Evolutionary conservation across 2,797 vertebrate species (phyloP).

Genomic region (Anguilla anguilla): DNA sequence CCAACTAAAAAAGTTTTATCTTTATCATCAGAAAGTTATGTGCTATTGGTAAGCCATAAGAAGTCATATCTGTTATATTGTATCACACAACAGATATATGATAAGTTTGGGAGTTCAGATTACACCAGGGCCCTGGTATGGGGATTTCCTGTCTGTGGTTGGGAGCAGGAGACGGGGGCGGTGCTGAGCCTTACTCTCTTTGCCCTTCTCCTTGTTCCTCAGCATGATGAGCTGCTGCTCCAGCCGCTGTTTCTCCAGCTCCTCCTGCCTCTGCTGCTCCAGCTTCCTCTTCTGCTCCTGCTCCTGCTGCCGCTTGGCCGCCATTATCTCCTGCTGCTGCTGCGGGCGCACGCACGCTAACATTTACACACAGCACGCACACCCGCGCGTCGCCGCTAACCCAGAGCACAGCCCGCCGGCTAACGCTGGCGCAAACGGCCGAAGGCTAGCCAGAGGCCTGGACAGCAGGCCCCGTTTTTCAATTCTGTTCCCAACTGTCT

Average conservation of each 20-base stretch:
- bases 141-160: not conserved
- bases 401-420: not conserved
- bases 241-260: conserved; percentile 89
- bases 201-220: conserved; percentile 81
- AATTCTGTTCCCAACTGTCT: not conserved
- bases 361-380: conserved; percentile 29
- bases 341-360: conserved; percentile 49
- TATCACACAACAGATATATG: not conserved
- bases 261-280: conserved; percentile 88
- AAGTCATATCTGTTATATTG: too few species aligned
- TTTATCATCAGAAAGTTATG: too few species aligned
- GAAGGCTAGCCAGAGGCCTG: not conserved
- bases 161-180: not conserved
- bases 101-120: not conserved
- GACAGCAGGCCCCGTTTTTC: not conserved
- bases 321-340: conserved; percentile 95
- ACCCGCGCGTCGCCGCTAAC: not conserved
- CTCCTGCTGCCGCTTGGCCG: conserved; percentile 89
- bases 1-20: not conserved
- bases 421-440: not conserved
- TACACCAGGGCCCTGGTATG: not conserved
- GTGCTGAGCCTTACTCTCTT: conserved; percentile 72
- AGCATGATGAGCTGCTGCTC: conserved; percentile 87
- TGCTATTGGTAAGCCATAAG: too few species aligned
- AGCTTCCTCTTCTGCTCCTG: conserved; percentile 90